These are phyloP conservation scores for Synanthedon andrenaeformis DNA, from an alignment of 2,888 invertebrate genomes.

Conservation along the genomic window DNA sequence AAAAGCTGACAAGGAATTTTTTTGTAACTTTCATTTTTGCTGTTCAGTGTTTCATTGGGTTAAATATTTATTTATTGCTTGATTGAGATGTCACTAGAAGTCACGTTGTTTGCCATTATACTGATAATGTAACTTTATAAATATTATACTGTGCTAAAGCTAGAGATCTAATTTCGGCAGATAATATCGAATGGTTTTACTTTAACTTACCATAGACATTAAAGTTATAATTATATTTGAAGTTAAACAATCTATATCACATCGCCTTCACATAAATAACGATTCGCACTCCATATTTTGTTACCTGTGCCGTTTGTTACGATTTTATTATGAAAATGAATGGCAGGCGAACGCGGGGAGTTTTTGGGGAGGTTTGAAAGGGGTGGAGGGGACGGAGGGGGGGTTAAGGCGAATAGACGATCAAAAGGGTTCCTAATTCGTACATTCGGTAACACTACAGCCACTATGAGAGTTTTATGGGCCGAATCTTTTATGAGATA, in stretches of 20 bases:
- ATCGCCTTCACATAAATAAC: constrained; percentile 53
- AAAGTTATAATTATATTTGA: too few relatives aligned
- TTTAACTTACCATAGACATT: too few relatives aligned
- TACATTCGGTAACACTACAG: constrained; percentile 61
- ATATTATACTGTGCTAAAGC: too few relatives aligned
- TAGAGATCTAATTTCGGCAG: too few relatives aligned
- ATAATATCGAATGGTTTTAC: too few relatives aligned
- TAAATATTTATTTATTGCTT: too few relatives aligned
- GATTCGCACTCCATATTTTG: constrained; percentile 66
- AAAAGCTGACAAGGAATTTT: too few relatives aligned
- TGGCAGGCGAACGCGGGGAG: constrained; percentile 39
- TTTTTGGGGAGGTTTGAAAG: constrained; percentile 13
- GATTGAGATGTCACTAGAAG: too few relatives aligned
- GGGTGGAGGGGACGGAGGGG: constrained; percentile 20
- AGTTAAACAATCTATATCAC: constrained; percentile 9
- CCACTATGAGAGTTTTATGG: constrained; percentile 67
- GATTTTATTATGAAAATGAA: constrained; percentile 72
- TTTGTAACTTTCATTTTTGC: too few relatives aligned
- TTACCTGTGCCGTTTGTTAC: constrained; percentile 68
- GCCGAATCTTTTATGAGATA: constrained; percentile 68
- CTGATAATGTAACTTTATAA: too few relatives aligned
- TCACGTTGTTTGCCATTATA: too few relatives aligned
- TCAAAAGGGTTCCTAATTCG: constrained; percentile 70
- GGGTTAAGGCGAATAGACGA: constrained; percentile 25
- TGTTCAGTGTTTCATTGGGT: too few relatives aligned